A percentile compares a stretch with the other conserved stretches of the same genome.
Evolutionary conservation across 2,888 invertebrate species (phyloP).

Genomic region (Dryobotodes eremita): DNA sequence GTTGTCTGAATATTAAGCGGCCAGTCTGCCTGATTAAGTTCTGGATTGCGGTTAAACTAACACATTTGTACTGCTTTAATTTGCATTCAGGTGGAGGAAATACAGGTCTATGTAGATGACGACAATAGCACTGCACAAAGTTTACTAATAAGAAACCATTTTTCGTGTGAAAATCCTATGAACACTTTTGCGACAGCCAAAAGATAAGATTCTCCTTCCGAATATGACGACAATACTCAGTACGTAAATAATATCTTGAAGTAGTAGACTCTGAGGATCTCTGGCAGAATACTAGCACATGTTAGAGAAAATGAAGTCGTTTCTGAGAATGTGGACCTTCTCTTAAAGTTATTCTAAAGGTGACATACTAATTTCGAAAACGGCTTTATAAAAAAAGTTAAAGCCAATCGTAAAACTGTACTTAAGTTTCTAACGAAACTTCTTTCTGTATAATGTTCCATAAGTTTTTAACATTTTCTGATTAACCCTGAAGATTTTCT

Average conservation of each 20-base stretch:
- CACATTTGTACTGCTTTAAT: constrained; percentile 36
- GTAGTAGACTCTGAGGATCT: not conserved
- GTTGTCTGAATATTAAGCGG: constrained; percentile 63
- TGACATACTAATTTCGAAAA: not conserved
- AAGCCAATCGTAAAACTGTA: no score
- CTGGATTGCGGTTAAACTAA: constrained; percentile 16
- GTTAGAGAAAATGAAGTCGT: not conserved
- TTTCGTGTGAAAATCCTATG: not conserved
- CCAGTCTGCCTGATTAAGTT: constrained; percentile 60
- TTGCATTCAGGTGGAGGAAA: constrained; percentile 1
- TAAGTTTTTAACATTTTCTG: not conserved
- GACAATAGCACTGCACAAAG: not conserved
- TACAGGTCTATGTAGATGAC: not conserved
- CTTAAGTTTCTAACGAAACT: not conserved
- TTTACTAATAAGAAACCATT: not conserved
- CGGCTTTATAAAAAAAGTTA: not conserved
- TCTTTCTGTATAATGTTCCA: not conserved
- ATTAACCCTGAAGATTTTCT: not conserved
- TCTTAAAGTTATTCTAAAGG: not conserved
- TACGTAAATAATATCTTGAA: not conserved
- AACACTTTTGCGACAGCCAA: not conserved
- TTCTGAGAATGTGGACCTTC: not conserved
- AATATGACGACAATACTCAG: not conserved
- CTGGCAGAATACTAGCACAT: not conserved
- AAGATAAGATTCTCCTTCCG: not conserved